A percentile compares a stretch with the other conserved stretches of the same genome.
Conservation (phyloP, 37 sponge, comb jelly and placozoan species). For the Beroe forskalii region DNA sequence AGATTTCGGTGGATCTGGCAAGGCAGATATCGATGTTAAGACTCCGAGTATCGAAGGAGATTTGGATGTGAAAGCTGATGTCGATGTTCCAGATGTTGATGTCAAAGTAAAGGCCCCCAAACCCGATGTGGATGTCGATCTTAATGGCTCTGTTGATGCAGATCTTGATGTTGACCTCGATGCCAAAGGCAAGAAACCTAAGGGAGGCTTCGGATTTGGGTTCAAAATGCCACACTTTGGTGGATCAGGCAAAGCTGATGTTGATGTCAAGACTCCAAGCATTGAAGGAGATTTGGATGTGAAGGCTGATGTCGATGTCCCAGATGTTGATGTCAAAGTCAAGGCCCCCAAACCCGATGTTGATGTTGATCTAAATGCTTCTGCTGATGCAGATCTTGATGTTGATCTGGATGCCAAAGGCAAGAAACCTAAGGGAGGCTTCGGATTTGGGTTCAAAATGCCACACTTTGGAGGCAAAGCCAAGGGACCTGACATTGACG, state of each 20-base stretch:
- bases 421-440: neutral
- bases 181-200: neutral
- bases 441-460: neutral
- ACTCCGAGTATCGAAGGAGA: conserved; percentile 3
- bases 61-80: neutral
- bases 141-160: neutral
- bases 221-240: neutral
- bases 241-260: conserved; percentile 19
- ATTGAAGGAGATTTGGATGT: neutral
- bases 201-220: conserved; percentile 36
- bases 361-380: conserved; percentile 19
- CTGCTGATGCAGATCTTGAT: neutral
- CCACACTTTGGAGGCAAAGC: neutral
- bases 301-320: conserved; percentile 7
- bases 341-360: neutral
- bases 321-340: conserved; percentile 1
- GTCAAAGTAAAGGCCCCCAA: conserved; percentile 27
- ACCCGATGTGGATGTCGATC: conserved; percentile 37
- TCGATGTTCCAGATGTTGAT: conserved; percentile 18
- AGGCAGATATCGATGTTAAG: neutral
- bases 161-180: neutral
- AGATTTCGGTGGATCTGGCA: neutral
- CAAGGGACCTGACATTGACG: conserved; percentile 34
- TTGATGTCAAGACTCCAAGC: conserved; percentile 10
- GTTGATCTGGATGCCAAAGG: neutral